Evolutionary conservation across 2,888 invertebrate species (phyloP).

Genomic region (Eulithis testata): DNA sequence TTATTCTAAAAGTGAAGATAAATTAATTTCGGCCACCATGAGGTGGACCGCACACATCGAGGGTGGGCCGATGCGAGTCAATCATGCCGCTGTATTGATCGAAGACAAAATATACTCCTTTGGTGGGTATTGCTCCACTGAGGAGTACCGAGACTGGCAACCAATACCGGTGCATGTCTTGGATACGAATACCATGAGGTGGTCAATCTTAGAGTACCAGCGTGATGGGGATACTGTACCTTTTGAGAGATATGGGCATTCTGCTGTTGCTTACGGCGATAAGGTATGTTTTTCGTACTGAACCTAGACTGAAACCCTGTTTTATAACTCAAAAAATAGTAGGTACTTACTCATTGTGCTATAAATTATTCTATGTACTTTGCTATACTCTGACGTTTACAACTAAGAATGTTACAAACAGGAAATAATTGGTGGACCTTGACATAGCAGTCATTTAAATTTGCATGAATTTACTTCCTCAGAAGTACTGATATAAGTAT

Average conservation of each 20-base stretch:
- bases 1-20: neutral
- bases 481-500: too few species aligned
- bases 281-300: conserved; percentile 69
- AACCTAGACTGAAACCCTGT: neutral
- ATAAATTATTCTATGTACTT: too few species aligned
- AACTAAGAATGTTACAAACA: neutral
- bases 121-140: conserved; percentile 95
- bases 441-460: neutral
- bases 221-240: conserved; percentile 81
- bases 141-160: conserved; percentile 89
- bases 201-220: conserved; percentile 83
- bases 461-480: neutral
- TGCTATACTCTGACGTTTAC: too few species aligned
- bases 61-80: conserved; percentile 96
- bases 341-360: neutral
- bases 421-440: conserved; percentile 4
- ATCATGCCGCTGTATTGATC: conserved; percentile 95
- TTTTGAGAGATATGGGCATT: conserved; percentile 96
- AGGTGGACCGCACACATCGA: conserved; percentile 94
- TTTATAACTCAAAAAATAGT: neutral
- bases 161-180: conserved; percentile 95
- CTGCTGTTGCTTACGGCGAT: conserved; percentile 91
- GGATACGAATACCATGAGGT: conserved; percentile 88
- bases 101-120: conserved; percentile 93
- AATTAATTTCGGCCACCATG: conserved; percentile 74